Evolutionary conservation across 2,888 invertebrate species (phyloP).

Genomic region (Drosophila tripunctata): DNA sequence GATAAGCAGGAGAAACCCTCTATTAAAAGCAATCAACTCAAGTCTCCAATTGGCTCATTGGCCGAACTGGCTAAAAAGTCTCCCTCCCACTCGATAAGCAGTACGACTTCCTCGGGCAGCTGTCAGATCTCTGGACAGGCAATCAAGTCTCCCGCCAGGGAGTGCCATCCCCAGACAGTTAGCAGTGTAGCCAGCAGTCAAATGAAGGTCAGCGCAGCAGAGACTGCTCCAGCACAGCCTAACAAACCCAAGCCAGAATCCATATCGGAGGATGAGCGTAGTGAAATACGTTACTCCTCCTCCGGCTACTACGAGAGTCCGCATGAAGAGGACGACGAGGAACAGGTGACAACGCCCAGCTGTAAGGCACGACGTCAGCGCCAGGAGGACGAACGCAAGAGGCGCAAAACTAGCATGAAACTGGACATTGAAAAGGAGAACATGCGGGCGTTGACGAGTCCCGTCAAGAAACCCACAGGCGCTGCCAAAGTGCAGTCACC

Average conservation of each 20-base stretch:
- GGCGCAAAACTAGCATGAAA: constrained; percentile 90
- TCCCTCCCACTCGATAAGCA: constrained; percentile 86
- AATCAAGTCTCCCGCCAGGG: constrained; percentile 63
- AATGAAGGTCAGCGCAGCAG: constrained; percentile 40
- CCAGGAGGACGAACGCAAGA: constrained; percentile 89
- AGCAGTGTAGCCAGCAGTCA: constrained; percentile 27
- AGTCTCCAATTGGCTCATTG: constrained; percentile 57
- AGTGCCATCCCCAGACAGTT: constrained; percentile 53
- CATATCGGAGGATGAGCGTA: constrained; percentile 88
- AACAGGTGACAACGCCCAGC: constrained; percentile 53
- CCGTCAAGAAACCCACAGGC: constrained; percentile 77
- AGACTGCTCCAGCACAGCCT: constrained; percentile 9
- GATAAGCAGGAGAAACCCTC: constrained; percentile 20
- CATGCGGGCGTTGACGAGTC: constrained; percentile 85
- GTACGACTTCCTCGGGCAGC: constrained; percentile 86
- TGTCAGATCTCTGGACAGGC: constrained; percentile 77
- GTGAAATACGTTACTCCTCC: constrained; percentile 88
- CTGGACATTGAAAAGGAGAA: constrained; percentile 88
- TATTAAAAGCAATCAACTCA: constrained; percentile 36
- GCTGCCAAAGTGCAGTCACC: constrained; percentile 67
- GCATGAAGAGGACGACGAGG: constrained; percentile 86
- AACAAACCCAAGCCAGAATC: constrained; percentile 86
- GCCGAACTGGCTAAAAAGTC: constrained; percentile 77
- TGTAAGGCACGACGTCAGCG: constrained; percentile 84
- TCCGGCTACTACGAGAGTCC: constrained; percentile 91